Percentiles rank a stretch among this genome's conserved stretches.
Evolutionary conservation across 2,888 invertebrate genomes (phyloP).

Genomic region (Dimorphilus gyrociliatus): DNA sequence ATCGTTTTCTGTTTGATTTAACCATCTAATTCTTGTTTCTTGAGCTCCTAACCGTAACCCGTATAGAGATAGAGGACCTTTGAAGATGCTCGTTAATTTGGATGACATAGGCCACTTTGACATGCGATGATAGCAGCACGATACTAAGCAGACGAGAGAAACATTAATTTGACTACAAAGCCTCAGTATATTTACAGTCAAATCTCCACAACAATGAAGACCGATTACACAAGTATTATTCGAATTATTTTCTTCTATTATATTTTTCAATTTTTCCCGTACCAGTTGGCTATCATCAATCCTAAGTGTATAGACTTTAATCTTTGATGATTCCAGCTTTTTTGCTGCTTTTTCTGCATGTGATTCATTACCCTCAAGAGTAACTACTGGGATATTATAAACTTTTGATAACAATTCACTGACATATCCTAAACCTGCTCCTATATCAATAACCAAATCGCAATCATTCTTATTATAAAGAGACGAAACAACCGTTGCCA

Average conservation of each 20-base stretch:
- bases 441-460: conserved; percentile 22
- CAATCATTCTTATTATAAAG: conserved; percentile 12
- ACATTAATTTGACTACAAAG: conserved; percentile 13
- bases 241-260: too few species aligned
- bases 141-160: conserved; percentile 21
- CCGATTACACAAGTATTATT: conserved; percentile 22
- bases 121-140: conserved; percentile 35
- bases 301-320: too few species aligned
- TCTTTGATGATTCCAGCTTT: too few species aligned
- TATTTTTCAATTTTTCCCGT: too few species aligned
- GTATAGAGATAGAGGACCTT: too few species aligned
- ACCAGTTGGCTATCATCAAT: too few species aligned
- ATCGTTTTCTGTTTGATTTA: conserved; percentile 14
- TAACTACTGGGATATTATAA: too few species aligned
- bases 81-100: too few species aligned
- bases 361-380: too few species aligned
- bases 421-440: conserved; percentile 30
- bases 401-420: too few species aligned
- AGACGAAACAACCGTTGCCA: conserved; percentile 21
- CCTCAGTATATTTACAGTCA: conserved; percentile 24
- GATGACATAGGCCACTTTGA: too few species aligned
- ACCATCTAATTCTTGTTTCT: conserved; percentile 28
- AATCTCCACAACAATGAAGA: conserved; percentile 33
- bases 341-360: too few species aligned
- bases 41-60: conserved; percentile 25